Base-by-base conservation (phyloP, 2,888 invertebrate species). In the Troilus luridus region DNA sequence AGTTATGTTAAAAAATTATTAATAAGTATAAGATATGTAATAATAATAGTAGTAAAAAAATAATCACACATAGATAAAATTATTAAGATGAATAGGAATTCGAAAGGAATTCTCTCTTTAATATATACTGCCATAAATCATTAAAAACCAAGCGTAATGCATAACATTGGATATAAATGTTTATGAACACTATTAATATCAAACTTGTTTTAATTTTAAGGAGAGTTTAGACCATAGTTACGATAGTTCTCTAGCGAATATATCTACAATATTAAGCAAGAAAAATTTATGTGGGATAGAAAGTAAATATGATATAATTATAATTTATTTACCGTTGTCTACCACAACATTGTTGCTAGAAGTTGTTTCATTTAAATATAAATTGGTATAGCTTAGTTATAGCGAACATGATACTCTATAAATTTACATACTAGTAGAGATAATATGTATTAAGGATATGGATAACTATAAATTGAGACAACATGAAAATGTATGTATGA, bases 291-390 rank as follows among this genome's bases (percentile, higher is more conserved):
- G 6, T 24, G 67, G 24, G 67, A 67, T 64, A 67, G 12, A 8
- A 24, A 10, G n/a, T 24, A n/a, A 3, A 64, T 67, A 41, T 41
- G 41, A 41, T 41, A 41, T 41, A 41, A 41, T 41, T 41, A 41
- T 41, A 41, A 41, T 41, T 41, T 41, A 41, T 41, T 41, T 41
- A 41, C 2, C 41, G 41, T 41, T 3, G 41, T 41, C 41, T 41
- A 41, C 41, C 41, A 41, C 41, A 67, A 67, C 24, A 67, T 6
- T 0, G 67, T 11, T 24, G 11, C 17, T 41, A 8, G 9, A 41
- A 77, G 72, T 77, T 77, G 72, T 2, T 77, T 77, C 27, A 77
- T 77, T 77, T 77, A 27, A 77, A 77, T 77, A 41, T 41, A 77
- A 77, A 77, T 41, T 77, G 21, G 27, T 77, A 41, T 17, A 14